Evolutionary conservation across 1,140 invertebrate species (phyloP), one percentile per base, ranked within the genome.

Genomic region (Drosophila varians): DNA sequence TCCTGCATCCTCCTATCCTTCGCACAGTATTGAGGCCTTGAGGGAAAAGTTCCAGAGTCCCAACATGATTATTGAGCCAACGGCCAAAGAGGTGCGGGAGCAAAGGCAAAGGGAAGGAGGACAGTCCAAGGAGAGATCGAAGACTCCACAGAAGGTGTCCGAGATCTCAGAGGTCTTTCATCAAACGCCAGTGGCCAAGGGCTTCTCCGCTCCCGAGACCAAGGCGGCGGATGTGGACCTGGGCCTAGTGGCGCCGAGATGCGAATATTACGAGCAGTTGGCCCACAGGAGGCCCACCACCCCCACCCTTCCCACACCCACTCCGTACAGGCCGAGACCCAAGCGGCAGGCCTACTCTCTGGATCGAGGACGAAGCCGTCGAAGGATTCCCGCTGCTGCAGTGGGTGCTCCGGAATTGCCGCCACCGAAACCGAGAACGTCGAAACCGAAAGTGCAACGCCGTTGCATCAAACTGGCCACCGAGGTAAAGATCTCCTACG

Each of bases 1-100:
- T 31, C 52, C 38, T 8, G 14, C 16, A 9, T 25, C 76, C 38
- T 43, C 77, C n/a, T 51, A 74, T 34, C 66, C 64, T 3, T 72
- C 58, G 36, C 77, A 90, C 45, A 74, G 72, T 54, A 83, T 90
- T 34, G 82, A 88, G 34, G 53, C 46, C 9, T 47, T 90, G 47
- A 72, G 86, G 9, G 77, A 90, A 61, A 90, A 82, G 38, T 90
- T 90, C 54, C 77, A 89, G 64, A 89, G 83, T 45, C 86, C 89
- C 34, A 89, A 83, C 1, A 42, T 56, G 26, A 77, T 89, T n/a
- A 53, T 77, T 16, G 89, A 82, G 19, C 79, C 75, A 8, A 72
- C 82, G 0, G 36, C 52, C 6, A 47, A 40, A 3, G 34, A 83
- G 28, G 55, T 71, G 18, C 48, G 79, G 3, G 70, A 78, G 53